Evolutionary conservation across 2,888 invertebrate genomes (phyloP).

Genomic region (Chrysodeixis includens): DNA sequence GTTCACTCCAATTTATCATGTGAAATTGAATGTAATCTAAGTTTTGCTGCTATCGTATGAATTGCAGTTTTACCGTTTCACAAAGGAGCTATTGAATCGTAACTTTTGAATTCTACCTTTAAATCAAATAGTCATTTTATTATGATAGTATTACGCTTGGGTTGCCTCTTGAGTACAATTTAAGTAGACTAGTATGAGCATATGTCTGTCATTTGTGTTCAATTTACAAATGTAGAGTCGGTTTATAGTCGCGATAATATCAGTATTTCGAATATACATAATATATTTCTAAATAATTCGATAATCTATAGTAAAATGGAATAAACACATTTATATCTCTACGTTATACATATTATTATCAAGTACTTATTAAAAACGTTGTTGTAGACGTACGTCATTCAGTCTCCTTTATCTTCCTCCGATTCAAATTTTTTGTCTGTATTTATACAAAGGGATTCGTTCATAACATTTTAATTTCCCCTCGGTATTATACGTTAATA

Average conservation of each 20-base stretch:
- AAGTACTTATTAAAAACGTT: neutral
- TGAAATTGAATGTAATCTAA: constrained; percentile 57
- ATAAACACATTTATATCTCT: no score
- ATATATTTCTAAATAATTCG: no score
- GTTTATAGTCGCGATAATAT: no score
- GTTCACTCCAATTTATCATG: constrained; percentile 63
- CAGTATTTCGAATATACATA: no score
- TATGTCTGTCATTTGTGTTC: no score
- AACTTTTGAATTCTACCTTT: neutral
- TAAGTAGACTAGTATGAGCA: no score
- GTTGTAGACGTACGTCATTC: neutral
- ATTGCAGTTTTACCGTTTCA: constrained; percentile 20
- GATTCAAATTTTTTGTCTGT: constrained; percentile 41
- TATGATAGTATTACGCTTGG: neutral
- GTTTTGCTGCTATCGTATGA: constrained; percentile 41
- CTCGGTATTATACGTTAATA: constrained; percentile 79
- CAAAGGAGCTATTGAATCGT: constrained; percentile 1
- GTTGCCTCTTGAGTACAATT: neutral
- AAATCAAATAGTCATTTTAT: neutral
- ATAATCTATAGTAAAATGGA: no score
- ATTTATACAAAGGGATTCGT: constrained; percentile 73
- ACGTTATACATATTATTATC: no score
- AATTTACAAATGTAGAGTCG: no score
- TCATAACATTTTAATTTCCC: constrained; percentile 79
- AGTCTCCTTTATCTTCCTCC: constrained; percentile 24